Evolutionary conservation across 2,797 vertebrate genomes (phyloP).

Genomic region (Acipenser transmontanus): DNA sequence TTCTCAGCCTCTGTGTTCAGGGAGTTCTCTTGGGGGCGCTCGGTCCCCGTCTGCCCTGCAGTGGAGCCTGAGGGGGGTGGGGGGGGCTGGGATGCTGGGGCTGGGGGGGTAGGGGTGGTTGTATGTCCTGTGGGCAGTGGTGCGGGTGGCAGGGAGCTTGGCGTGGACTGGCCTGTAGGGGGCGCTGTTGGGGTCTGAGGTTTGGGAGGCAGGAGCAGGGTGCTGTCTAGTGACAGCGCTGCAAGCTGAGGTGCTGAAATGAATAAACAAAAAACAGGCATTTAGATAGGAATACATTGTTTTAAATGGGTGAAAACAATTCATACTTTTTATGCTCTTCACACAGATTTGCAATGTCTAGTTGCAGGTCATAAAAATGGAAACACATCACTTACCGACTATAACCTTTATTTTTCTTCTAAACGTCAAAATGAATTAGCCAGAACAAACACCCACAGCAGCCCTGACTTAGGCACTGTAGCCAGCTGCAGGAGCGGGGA

Average conservation of each 20-base stretch:
- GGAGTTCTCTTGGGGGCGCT: conserved; percentile 54
- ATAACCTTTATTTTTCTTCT: no score
- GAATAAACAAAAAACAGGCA: not conserved
- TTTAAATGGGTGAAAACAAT: no score
- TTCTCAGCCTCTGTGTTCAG: conserved; percentile 55
- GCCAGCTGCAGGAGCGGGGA: not conserved
- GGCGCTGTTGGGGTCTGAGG: conserved; percentile 49
- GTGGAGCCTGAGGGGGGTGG: conserved; percentile 47
- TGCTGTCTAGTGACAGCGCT: conserved; percentile 77
- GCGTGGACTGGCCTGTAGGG: conserved; percentile 38
- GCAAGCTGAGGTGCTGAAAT: conserved; percentile 83
- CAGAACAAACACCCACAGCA: no score
- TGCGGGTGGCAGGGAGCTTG: conserved; percentile 36
- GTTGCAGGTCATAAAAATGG: no score
- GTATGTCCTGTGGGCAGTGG: not conserved
- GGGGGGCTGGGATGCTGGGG: conserved; percentile 48
- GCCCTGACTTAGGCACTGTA: not conserved
- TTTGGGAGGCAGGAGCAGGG: conserved; percentile 80
- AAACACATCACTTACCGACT: no score
- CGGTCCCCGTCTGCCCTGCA: conserved; percentile 58
- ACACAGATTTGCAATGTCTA: no score
- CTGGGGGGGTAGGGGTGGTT: conserved; percentile 41
- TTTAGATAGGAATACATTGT: no score
- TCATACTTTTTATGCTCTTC: no score
- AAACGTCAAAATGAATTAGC: no score